phyloP scores from a whole-genome alignment of 2,113 vertebrate genomes.

The Tauraco erythrolophus region DNA sequence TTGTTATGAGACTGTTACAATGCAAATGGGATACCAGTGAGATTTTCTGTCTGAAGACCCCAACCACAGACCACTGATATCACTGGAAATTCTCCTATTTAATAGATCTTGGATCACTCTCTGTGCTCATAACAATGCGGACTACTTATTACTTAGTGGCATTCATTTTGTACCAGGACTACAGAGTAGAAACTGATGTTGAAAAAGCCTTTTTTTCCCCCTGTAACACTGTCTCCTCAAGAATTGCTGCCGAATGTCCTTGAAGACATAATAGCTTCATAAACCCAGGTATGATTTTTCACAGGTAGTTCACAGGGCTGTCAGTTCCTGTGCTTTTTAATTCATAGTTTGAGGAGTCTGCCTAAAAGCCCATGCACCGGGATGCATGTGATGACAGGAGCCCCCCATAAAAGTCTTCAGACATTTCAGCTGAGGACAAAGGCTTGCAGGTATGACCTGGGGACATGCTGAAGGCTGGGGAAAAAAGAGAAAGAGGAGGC shows the following conservation, averaged over 20 bases:
- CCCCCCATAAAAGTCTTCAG: slow-evolving; percentile 48
- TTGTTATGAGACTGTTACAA: slow-evolving; percentile 62
- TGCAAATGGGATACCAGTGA: slow-evolving; percentile 51
- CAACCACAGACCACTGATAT: slow-evolving; percentile 38
- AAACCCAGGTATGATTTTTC: slow-evolving; percentile 70
- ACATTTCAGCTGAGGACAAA: slow-evolving; percentile 38
- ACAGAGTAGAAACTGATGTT: slow-evolving; percentile 5
- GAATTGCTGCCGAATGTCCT: slow-evolving; percentile 44
- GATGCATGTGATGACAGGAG: slow-evolving; percentile 57
- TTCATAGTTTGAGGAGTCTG: slow-evolving; percentile 64
- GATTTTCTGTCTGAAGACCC: slow-evolving; percentile 47
- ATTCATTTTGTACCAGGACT: slow-evolving; percentile 45
- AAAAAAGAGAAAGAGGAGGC: background rate
- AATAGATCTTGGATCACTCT: slow-evolving; percentile 32
- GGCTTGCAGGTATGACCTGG: slow-evolving; percentile 34
- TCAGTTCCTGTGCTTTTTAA: slow-evolving; percentile 64
- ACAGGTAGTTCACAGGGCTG: slow-evolving; percentile 65
- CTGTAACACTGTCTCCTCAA: slow-evolving; percentile 44
- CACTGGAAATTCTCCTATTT: slow-evolving; percentile 38
- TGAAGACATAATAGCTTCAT: slow-evolving; percentile 70
- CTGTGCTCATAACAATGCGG: slow-evolving; percentile 22
- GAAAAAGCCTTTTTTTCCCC: slow-evolving; percentile 10
- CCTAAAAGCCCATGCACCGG: slow-evolving; percentile 49
- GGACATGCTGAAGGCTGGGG: slow-evolving; percentile 32
- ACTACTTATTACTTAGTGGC: slow-evolving; percentile 39